These are phyloP conservation scores for Trileptium ribeirensis DNA, from an alignment of 2,888 invertebrate genomes.

Conservation along the genomic window DNA sequence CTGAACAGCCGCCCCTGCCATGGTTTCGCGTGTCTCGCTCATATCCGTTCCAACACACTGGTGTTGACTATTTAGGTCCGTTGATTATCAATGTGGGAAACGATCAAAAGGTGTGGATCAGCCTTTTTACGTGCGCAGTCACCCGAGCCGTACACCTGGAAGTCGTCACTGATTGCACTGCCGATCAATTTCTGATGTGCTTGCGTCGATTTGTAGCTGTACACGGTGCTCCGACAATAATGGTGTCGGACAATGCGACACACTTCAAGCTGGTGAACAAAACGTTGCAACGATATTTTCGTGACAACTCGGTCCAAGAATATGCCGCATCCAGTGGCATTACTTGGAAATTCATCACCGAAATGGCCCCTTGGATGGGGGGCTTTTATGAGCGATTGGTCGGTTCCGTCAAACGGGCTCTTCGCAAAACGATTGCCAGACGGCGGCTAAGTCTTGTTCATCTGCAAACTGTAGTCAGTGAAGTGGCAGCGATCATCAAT, in stretches of 20 bases:
- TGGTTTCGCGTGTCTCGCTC: neutral
- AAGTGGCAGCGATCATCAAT: no score
- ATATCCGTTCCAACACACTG: slow-evolving; percentile 34
- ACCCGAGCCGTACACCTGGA: slow-evolving; percentile 52
- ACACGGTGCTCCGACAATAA: slow-evolving; percentile 44
- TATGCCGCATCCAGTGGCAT: slow-evolving; percentile 30
- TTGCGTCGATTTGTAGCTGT: slow-evolving; percentile 47
- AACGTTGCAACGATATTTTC: slow-evolving; percentile 38
- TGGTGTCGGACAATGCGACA: slow-evolving; percentile 52
- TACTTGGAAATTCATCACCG: slow-evolving; percentile 51
- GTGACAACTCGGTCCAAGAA: neutral
- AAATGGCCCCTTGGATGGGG: slow-evolving; percentile 53
- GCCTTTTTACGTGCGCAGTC: slow-evolving; percentile 51
- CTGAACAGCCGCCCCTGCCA: slow-evolving; percentile 1
- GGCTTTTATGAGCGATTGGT: slow-evolving; percentile 54
- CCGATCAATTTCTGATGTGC: slow-evolving; percentile 44
- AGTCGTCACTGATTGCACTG: slow-evolving; percentile 43
- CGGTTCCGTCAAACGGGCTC: slow-evolving; percentile 46
- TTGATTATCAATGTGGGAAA: slow-evolving; percentile 42
- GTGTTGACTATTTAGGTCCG: slow-evolving; percentile 52
- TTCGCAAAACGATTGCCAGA: no score
- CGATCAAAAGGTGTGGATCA: slow-evolving; percentile 44
- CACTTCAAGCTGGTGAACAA: slow-evolving; percentile 51
- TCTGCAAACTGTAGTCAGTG: no score
- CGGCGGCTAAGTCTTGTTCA: no score